A percentile compares a stretch with the other conserved stretches of the same genome.
Evolutionary conservation across 2,113 vertebrate species (phyloP).

Genomic region (Desmodus rotundus): DNA sequence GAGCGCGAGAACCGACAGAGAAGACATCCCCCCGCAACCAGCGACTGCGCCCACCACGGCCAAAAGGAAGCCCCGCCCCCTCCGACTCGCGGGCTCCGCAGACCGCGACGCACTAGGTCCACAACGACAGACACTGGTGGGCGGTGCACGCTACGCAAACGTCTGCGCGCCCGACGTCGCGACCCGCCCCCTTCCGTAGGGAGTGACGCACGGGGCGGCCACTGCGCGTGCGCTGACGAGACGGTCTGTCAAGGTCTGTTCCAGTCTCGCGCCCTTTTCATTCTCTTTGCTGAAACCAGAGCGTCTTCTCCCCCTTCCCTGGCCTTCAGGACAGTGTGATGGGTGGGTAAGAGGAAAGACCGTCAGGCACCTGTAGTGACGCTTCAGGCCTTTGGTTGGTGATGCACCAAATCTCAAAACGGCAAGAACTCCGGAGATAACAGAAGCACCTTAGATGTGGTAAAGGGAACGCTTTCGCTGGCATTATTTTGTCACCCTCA

Average conservation of each 20-base stretch:
- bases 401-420: neutral
- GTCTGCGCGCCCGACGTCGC: neutral
- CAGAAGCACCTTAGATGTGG: neutral
- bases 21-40: fast-evolving
- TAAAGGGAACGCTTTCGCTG: neutral
- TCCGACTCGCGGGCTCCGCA: fast-evolving
- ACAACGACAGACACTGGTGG: fast-evolving
- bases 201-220: fast-evolving
- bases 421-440: neutral
- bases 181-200: fast-evolving
- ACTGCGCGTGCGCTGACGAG: fast-evolving
- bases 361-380: neutral
- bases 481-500: neutral
- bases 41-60: fast-evolving
- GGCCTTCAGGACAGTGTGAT: neutral
- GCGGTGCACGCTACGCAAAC: neutral
- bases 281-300: fast-evolving
- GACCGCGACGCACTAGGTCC: fast-evolving
- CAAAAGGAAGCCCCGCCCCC: neutral
- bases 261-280: neutral
- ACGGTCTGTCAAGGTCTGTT: fast-evolving
- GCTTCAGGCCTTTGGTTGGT: neutral
- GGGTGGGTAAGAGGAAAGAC: neutral
- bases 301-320: fast-evolving
- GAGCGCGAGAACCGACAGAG: fast-evolving